A percentile compares a stretch with the other conserved stretches of the same genome.
Evolutionary conservation across 2,797 vertebrate species (phyloP).

Genomic region (Valencia hispanica): DNA sequence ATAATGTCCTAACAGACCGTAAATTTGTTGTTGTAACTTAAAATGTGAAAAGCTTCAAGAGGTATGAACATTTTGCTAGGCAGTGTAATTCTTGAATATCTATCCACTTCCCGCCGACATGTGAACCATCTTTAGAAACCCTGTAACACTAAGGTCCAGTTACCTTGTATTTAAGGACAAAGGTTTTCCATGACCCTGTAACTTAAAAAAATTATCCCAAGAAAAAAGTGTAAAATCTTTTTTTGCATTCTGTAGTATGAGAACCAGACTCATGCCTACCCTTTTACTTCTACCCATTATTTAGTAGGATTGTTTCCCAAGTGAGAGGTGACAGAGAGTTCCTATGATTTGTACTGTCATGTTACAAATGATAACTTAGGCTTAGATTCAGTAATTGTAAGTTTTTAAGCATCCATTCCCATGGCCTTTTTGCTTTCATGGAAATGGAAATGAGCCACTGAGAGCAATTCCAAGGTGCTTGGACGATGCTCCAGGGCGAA

Average conservation of each 20-base stretch:
- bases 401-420: conserved; percentile 58
- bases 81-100: too few relatives aligned
- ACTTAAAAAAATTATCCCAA: not conserved
- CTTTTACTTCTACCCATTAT: not conserved
- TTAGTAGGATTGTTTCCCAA: not conserved
- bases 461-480: conserved; percentile 65
- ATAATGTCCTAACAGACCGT: too few relatives aligned
- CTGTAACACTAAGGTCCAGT: not conserved
- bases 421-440: conserved; percentile 67
- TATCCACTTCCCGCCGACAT: too few relatives aligned
- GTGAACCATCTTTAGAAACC: not conserved
- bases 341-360: conserved; percentile 30
- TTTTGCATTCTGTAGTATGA: not conserved
- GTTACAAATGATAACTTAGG: conserved; percentile 40
- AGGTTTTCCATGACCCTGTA: too few relatives aligned
- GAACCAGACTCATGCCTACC: too few relatives aligned
- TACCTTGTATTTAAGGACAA: too few relatives aligned
- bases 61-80: too few relatives aligned
- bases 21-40: too few relatives aligned
- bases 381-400: conserved; percentile 54
- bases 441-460: conserved; percentile 68
- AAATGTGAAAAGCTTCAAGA: too few relatives aligned
- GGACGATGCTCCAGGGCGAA: conserved; percentile 63
- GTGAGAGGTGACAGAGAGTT: not conserved
- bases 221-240: not conserved